phyloP scores from a whole-genome alignment of 2,113 vertebrate species.

The Synchiropus splendidus region DNA sequence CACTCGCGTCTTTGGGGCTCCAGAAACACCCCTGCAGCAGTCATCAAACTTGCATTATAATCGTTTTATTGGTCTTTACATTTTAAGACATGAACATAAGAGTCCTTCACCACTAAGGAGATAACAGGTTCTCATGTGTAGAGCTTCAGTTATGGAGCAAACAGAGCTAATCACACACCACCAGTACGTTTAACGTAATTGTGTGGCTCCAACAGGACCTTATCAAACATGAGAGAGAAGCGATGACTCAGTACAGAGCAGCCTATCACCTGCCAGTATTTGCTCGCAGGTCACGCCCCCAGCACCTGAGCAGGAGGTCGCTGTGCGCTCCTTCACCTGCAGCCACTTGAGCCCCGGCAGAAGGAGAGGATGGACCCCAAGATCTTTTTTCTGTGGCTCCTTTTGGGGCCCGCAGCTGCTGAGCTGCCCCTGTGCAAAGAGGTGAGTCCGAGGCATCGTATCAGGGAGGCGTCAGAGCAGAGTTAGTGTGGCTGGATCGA shows the following conservation, averaged over 20 bases:
- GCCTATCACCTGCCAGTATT: constrained; percentile 12
- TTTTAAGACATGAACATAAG: too few relatives aligned
- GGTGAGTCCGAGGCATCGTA: constrained; percentile 47
- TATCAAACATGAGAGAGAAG: too few relatives aligned
- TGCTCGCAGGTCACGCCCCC: constrained; percentile 28
- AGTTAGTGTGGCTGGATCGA: neutral
- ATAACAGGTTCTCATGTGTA: too few relatives aligned
- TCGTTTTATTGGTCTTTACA: too few relatives aligned
- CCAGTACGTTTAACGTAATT: neutral
- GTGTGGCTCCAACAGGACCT: neutral
- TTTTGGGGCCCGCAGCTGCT: constrained; percentile 24
- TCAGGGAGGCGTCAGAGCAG: too few relatives aligned
- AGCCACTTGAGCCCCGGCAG: constrained; percentile 20
- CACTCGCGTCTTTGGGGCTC: too few relatives aligned
- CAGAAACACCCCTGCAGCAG: too few relatives aligned
- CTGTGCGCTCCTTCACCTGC: constrained; percentile 6
- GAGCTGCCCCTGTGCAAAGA: constrained; percentile 70
- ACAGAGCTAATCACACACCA: too few relatives aligned
- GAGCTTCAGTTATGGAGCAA: too few relatives aligned
- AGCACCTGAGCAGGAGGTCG: constrained; percentile 27
- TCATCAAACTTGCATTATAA: too few relatives aligned
- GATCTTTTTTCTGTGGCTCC: constrained; percentile 26
- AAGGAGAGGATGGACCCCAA: constrained; percentile 31
- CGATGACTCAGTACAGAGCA: neutral
- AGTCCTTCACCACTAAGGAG: too few relatives aligned